A percentile compares a stretch with the other conserved stretches of the same genome.
These are phyloP conservation scores for Drosophila dunni DNA, from an alignment of 1,140 invertebrate species.

Conservation along the genomic window DNA sequence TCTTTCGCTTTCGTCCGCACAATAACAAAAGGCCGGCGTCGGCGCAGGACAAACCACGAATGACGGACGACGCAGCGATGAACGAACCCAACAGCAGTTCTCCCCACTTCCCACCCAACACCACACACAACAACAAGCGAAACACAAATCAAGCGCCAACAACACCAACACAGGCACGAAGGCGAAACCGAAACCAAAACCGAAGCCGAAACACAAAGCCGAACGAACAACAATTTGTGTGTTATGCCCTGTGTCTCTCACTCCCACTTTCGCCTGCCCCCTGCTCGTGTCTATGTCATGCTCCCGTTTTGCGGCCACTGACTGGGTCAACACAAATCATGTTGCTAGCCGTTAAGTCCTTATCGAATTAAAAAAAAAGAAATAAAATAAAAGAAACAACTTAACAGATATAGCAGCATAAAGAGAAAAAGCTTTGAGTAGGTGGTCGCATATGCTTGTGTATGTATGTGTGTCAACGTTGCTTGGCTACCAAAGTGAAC, in stretches of 20 bases:
- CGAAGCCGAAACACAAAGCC: slow-evolving; percentile 5
- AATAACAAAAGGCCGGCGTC: slow-evolving; percentile 44
- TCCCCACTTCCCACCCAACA: neutral
- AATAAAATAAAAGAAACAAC: slow-evolving; percentile 1
- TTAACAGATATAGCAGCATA: neutral
- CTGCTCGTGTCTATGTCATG: neutral
- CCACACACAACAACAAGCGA: neutral
- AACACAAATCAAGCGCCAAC: neutral
- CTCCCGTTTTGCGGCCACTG: slow-evolving; percentile 21
- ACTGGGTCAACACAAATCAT: slow-evolving; percentile 57
- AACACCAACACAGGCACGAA: neutral
- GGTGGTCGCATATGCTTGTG: slow-evolving; percentile 7
- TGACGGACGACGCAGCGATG: slow-evolving; percentile 2
- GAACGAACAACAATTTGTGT: slow-evolving; percentile 32
- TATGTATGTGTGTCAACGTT: slow-evolving; percentile 25
- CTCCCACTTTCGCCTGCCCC: neutral
- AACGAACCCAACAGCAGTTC: no score
- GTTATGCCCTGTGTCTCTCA: slow-evolving; percentile 8
- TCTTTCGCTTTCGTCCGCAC: slow-evolving; percentile 9
- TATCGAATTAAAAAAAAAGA: slow-evolving; percentile 48
- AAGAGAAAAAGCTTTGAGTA: neutral
- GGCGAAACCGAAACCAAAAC: slow-evolving; percentile 5
- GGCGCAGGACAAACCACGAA: slow-evolving; percentile 41
- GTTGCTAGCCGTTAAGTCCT: slow-evolving; percentile 51
- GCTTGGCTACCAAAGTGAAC: slow-evolving; percentile 32